These are phyloP conservation scores for Paralichthys olivaceus DNA, from an alignment of 2,113 vertebrate genomes.

Conservation along the genomic window DNA sequence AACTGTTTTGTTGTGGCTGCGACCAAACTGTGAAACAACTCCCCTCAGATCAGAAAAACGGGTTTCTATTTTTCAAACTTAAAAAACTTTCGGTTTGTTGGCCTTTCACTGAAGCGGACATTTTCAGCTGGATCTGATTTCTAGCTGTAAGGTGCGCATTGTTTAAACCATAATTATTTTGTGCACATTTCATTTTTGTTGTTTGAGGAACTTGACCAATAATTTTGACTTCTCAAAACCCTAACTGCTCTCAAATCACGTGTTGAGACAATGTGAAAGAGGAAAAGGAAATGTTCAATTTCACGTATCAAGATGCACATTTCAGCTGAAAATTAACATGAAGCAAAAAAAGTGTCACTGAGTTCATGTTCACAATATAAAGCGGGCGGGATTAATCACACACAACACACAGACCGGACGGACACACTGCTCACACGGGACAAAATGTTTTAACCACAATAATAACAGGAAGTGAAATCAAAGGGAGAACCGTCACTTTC, in stretches of 20 bases:
- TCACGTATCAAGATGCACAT: conserved; percentile 25
- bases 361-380: conserved; percentile 6
- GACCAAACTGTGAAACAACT: neutral
- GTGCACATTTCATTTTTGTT: conserved; percentile 1
- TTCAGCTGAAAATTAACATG: conserved; percentile 2
- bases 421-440: conserved; percentile 17
- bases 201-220: conserved; percentile 7
- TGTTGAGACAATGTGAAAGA: neutral
- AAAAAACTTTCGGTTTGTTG: neutral
- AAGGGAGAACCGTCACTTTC: conserved; percentile 45
- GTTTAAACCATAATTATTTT: neutral
- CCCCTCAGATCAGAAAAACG: conserved; percentile 2
- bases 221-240: neutral
- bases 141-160: neutral
- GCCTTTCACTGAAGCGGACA: neutral
- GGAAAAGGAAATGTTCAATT: conserved; percentile 11
- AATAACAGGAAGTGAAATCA: conserved; percentile 64
- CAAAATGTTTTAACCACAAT: conserved; percentile 39
- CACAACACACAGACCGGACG: neutral
- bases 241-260: conserved; percentile 2
- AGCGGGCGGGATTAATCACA: neutral
- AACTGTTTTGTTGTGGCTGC: neutral
- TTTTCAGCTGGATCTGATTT: neutral
- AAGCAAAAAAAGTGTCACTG: neutral
- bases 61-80: neutral